phyloP scores from a whole-genome alignment of 2,888 invertebrate species.

The Zootermopsis nevadensis region DNA sequence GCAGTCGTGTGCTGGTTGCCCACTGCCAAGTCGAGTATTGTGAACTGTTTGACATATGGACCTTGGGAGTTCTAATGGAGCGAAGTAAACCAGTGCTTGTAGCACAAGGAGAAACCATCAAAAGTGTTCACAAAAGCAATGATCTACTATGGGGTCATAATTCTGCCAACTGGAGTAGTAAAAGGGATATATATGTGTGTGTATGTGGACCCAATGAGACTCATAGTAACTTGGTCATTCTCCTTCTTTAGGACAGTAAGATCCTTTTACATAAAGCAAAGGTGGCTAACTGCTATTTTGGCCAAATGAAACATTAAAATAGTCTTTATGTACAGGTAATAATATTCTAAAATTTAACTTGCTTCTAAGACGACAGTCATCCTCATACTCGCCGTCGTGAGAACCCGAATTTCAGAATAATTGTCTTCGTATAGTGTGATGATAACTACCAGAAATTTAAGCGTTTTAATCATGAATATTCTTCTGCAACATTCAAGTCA shows the following conservation, averaged over 20 bases:
- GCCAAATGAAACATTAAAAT: too few relatives aligned
- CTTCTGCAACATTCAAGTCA: too few relatives aligned
- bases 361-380: background rate
- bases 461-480: too few relatives aligned
- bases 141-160: constrained; percentile 48
- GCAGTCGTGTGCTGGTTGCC: constrained; percentile 17
- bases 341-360: too few relatives aligned
- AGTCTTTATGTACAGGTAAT: too few relatives aligned
- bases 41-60: constrained; percentile 19
- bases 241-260: background rate
- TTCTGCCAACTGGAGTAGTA: constrained; percentile 46
- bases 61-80: constrained; percentile 10
- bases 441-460: too few relatives aligned
- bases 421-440: too few relatives aligned
- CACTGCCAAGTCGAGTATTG: constrained; percentile 20
- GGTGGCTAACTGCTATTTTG: background rate
- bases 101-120: background rate
- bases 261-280: background rate
- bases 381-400: background rate
- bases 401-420: background rate
- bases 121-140: constrained; percentile 47
- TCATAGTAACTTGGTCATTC: too few relatives aligned
- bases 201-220: background rate
- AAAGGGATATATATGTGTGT: background rate
- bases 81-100: background rate